phyloP scores from a whole-genome alignment of 2,113 vertebrate species.

The Myxocyprinus asiaticus region DNA sequence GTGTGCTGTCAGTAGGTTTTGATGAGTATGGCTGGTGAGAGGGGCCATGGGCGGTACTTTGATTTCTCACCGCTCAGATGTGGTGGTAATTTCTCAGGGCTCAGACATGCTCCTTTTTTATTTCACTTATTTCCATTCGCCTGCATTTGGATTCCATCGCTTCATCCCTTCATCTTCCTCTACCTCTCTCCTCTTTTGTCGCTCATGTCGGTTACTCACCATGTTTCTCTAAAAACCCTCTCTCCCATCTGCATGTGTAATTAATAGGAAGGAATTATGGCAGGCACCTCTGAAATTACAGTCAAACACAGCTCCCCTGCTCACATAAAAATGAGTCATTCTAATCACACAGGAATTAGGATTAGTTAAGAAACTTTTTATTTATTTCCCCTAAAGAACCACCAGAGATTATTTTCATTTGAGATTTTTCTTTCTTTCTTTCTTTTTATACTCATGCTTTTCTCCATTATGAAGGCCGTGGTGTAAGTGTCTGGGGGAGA shows the following conservation, averaged over 20 bases:
- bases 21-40: slow-evolving; percentile 20
- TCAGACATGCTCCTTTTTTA: slow-evolving; percentile 29
- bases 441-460: no score
- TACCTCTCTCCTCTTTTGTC: background rate
- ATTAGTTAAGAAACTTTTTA: slow-evolving; percentile 35
- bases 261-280: slow-evolving; percentile 43
- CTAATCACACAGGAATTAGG: slow-evolving; percentile 44
- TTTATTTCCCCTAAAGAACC: slow-evolving; percentile 19
- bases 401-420: background rate
- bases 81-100: slow-evolving; percentile 39
- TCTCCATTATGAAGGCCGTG: no score
- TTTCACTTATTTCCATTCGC: slow-evolving; percentile 37
- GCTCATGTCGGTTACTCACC: background rate
- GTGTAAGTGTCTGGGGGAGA: no score
- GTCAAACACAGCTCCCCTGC: background rate
- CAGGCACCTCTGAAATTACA: slow-evolving; percentile 44
- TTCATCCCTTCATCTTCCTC: slow-evolving; percentile 3
- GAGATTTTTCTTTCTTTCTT: no score
- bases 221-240: slow-evolving; percentile 4
- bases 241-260: slow-evolving; percentile 21
- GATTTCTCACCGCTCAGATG: slow-evolving; percentile 27
- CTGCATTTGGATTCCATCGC: slow-evolving; percentile 28
- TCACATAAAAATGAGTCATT: slow-evolving; percentile 50
- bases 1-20: slow-evolving; percentile 29
- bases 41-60: background rate